Conservation (phyloP, 2,888 invertebrate species). For the Brachypterus glaber region DNA sequence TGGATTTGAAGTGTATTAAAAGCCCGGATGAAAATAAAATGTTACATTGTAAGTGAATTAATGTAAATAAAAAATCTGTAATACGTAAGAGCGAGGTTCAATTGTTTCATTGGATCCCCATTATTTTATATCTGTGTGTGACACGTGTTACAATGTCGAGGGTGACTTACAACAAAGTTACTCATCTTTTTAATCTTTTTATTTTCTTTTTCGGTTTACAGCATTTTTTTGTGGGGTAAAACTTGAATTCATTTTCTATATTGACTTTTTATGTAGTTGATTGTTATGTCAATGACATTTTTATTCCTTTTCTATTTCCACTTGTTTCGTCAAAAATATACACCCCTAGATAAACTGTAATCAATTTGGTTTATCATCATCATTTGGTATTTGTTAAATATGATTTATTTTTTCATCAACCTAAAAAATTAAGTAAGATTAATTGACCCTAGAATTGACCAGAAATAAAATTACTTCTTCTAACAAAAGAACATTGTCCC, state of each 20-base stretch:
- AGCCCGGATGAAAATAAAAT: no score
- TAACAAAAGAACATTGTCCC: no score
- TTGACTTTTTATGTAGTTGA: slow-evolving; percentile 30
- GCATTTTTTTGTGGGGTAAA: slow-evolving; percentile 23
- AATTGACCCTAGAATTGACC: no score
- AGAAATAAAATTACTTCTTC: no score
- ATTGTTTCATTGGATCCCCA: slow-evolving; percentile 31
- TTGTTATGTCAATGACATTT: slow-evolving; percentile 24
- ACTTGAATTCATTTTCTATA: slow-evolving; percentile 32
- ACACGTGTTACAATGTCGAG: slow-evolving; percentile 31
- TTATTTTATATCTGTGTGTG: slow-evolving; percentile 31
- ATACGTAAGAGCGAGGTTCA: slow-evolving; percentile 31
- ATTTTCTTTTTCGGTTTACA: slow-evolving; percentile 31
- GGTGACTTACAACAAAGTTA: slow-evolving; percentile 32
- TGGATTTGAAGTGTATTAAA: no score
- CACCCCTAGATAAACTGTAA: no score
- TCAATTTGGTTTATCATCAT: no score
- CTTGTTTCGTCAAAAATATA: no score
- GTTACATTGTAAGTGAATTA: no score
- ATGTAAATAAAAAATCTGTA: slow-evolving; percentile 30
- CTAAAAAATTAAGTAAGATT: no score
- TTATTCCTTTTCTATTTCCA: slow-evolving; percentile 15
- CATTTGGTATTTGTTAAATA: no score
- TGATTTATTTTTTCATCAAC: no score
- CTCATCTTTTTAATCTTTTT: slow-evolving; percentile 35